A percentile compares a stretch with the other conserved stretches of the same genome.
Evolutionary conservation across 2,113 vertebrate species (phyloP).

Genomic region (Strix uralensis): DNA sequence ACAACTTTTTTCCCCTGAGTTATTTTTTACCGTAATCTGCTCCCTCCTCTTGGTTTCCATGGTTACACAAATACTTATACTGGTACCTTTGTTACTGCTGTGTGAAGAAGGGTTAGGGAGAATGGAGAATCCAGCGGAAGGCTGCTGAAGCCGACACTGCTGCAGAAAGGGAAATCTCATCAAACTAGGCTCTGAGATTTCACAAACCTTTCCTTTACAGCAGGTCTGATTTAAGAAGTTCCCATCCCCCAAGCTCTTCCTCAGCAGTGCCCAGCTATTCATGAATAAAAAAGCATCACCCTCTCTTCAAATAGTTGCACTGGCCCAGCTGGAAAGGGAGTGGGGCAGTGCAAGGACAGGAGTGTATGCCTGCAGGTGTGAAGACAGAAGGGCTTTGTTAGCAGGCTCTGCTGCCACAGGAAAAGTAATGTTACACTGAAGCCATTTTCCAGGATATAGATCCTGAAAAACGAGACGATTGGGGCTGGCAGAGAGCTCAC

Average conservation of each 20-base stretch:
- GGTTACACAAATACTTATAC: conserved; percentile 9
- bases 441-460: neutral
- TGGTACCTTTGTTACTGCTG: neutral
- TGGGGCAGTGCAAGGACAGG: neutral
- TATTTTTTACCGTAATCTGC: conserved; percentile 3
- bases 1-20: neutral
- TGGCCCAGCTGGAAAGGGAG: neutral
- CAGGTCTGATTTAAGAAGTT: neutral
- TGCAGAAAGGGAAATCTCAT: neutral
- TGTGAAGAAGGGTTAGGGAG: neutral
- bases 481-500: neutral
- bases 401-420: neutral
- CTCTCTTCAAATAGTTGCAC: neutral
- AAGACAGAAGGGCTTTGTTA: neutral
- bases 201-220: neutral
- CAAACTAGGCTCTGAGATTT: neutral
- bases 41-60: conserved; percentile 8
- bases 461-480: neutral
- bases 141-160: neutral
- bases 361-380: neutral
- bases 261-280: neutral
- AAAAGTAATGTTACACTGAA: neutral
- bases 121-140: neutral
- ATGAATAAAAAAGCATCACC: neutral
- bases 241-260: neutral